A percentile compares a stretch with the other conserved stretches of the same genome.
phyloP scores from a whole-genome alignment of 2,797 vertebrate genomes.

The Halcyon chelicuti region DNA sequence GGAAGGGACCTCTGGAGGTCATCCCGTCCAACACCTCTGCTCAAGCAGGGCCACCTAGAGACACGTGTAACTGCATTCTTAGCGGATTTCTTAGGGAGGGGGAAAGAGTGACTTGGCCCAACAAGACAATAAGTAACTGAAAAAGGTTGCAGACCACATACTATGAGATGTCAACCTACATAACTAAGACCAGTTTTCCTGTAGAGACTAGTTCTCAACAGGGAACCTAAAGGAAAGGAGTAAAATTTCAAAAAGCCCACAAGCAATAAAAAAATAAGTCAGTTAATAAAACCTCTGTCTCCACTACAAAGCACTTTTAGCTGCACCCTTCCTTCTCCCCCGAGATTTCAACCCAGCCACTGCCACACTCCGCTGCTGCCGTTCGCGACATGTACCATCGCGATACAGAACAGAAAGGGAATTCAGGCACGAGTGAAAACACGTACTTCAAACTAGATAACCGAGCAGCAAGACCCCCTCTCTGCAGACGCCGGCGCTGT shows the following conservation, averaged over 20 bases:
- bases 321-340: not conserved
- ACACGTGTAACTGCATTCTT: fast-evolving
- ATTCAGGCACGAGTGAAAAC: fast-evolving
- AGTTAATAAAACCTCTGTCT: not conserved
- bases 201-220: not conserved
- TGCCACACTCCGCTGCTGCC: not conserved
- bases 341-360: not conserved
- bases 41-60: not conserved
- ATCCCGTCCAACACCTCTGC: fast-evolving
- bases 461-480: fast-evolving
- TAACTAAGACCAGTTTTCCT: not conserved
- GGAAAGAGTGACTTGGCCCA: not conserved
- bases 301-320: not conserved
- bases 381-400: no score
- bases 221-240: not conserved
- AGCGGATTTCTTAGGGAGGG: fast-evolving
- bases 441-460: fast-evolving
- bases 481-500: no score
- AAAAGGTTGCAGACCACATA: fast-evolving
- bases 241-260: not conserved
- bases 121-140: not conserved
- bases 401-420: fast-evolving
- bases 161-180: fast-evolving
- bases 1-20: not conserved
- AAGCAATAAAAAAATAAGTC: not conserved